These are phyloP conservation scores for Eurytoma californica DNA, from an alignment of 2,888 invertebrate genomes.

Conservation along the genomic window DNA sequence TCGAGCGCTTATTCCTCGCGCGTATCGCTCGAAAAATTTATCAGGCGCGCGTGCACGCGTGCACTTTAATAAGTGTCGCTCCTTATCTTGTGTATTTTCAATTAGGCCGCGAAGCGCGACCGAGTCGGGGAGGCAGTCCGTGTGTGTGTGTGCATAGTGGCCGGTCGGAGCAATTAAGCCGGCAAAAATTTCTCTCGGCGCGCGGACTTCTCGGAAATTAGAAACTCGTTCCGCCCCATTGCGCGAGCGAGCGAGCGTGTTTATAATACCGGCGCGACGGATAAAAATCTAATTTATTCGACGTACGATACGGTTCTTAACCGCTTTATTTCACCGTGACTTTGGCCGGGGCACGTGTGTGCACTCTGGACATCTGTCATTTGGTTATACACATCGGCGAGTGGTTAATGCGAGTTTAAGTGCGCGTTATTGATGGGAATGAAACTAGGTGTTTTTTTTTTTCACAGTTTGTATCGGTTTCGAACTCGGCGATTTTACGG, in stretches of 20 bases:
- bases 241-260: slow-evolving; percentile 3
- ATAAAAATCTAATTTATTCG: slow-evolving; percentile 42
- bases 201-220: slow-evolving; percentile 53
- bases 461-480: too few species aligned
- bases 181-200: slow-evolving; percentile 31
- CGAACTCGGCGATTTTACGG: too few species aligned
- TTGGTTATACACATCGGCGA: too few species aligned
- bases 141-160: neutral
- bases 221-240: slow-evolving; percentile 55
- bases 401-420: too few species aligned
- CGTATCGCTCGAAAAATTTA: slow-evolving; percentile 18
- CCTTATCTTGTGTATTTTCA: slow-evolving; percentile 46
- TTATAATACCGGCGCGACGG: slow-evolving; percentile 1
- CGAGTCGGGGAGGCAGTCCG: neutral
- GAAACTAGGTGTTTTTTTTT: too few species aligned
- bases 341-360: too few species aligned
- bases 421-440: too few species aligned
- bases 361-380: too few species aligned
- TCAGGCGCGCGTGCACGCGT: slow-evolving; percentile 13
- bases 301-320: too few species aligned
- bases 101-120: slow-evolving; percentile 41
- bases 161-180: slow-evolving; percentile 38
- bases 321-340: too few species aligned
- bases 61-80: slow-evolving; percentile 11
- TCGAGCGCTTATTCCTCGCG: slow-evolving; percentile 5